Percentiles rank a stretch among this genome's conserved stretches.
Conservation (phyloP, 2,797 vertebrate species). For the Percopsis omiscomaycus region DNA sequence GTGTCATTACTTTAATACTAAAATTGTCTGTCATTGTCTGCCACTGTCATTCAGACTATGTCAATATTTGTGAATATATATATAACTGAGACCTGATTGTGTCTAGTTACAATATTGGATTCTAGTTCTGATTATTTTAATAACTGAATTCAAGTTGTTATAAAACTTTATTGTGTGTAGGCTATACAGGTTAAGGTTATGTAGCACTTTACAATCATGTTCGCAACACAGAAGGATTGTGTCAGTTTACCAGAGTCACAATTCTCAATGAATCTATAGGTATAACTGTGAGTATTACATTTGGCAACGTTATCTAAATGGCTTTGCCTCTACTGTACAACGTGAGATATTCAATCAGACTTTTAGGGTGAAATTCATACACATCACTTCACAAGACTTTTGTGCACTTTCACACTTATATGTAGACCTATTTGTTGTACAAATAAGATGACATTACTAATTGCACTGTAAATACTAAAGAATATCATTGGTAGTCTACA, state of each 20-base stretch:
- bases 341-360: conserved; percentile 38
- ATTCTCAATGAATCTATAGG: conserved; percentile 42
- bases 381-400: conserved; percentile 61
- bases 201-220: conserved; percentile 59
- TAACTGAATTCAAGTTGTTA: no score
- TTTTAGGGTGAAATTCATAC: conserved; percentile 51
- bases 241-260: conserved; percentile 62
- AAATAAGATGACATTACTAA: conserved; percentile 21
- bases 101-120: no score
- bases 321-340: conserved; percentile 35
- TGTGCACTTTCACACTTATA: conserved; percentile 25
- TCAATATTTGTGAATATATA: no score
- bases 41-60: no score
- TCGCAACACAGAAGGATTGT: conserved; percentile 68
- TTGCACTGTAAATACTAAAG: conserved; percentile 20
- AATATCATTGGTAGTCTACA: conserved; percentile 23
- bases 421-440: conserved; percentile 6
- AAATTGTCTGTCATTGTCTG: no score
- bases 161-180: conserved; percentile 62
- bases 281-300: conserved; percentile 34
- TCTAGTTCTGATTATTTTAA: no score
- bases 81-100: no score
- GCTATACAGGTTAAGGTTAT: conserved; percentile 52
- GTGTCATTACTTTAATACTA: no score
- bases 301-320: conserved; percentile 40